phyloP scores from a whole-genome alignment of 2,113 vertebrate species.

The Ictalurus punctatus region DNA sequence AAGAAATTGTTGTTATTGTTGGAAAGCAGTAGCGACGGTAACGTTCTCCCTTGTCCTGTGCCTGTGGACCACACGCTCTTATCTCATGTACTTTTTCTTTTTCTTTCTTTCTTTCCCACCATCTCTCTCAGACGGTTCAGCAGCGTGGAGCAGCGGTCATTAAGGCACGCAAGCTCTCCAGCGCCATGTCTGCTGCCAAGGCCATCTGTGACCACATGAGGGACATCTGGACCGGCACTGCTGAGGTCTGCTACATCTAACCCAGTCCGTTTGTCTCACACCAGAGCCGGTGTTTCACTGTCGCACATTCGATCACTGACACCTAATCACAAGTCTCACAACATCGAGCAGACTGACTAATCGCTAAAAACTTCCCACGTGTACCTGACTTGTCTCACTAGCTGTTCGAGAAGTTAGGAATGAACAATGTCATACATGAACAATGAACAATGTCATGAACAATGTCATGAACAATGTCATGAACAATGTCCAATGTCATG shows the following conservation, averaged over 20 bases:
- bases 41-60: not conserved
- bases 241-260: conserved; percentile 74
- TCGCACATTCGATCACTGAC: not conserved
- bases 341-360: not conserved
- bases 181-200: conserved; percentile 97
- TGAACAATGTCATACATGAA: too few species aligned
- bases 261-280: not conserved
- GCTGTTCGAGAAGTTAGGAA: too few species aligned
- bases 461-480: too few species aligned
- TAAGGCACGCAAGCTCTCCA: conserved; percentile 94
- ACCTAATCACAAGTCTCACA: too few species aligned
- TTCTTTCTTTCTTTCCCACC: not conserved
- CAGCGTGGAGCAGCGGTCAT: conserved; percentile 93
- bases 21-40: too few species aligned
- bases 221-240: conserved; percentile 92
- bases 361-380: not conserved
- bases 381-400: not conserved
- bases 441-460: too few species aligned
- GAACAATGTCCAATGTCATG: too few species aligned
- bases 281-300: too few species aligned
- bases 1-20: not conserved
- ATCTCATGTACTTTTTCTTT: not conserved
- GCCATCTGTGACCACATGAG: conserved; percentile 95
- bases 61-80: not conserved
- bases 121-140: conserved; percentile 83